Evolutionary conservation across 2,113 vertebrate species (phyloP).

Genomic region (Aepyceros melampus): DNA sequence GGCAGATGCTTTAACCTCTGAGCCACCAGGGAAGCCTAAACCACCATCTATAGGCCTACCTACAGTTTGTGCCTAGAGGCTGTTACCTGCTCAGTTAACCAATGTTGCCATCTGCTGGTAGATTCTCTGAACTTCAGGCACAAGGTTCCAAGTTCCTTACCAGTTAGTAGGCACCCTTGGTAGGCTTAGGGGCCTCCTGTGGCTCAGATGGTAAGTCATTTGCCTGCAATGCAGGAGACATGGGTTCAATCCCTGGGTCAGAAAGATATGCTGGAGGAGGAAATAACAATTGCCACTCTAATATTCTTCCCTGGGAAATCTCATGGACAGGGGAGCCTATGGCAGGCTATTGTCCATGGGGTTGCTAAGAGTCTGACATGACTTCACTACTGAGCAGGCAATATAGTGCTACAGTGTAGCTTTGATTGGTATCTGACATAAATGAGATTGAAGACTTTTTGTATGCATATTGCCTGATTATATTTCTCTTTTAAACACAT

Average conservation of each 20-base stretch:
- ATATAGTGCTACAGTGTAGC: background rate
- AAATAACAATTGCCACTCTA: background rate
- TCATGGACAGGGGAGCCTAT: background rate
- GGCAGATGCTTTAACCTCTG: no score
- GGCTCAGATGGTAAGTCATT: background rate
- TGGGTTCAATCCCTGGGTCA: background rate
- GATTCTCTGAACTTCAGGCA: conserved; percentile 27
- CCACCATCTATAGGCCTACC: rapidly evolving
- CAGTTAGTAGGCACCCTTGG: background rate
- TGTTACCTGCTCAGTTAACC: background rate
- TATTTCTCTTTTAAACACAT: background rate
- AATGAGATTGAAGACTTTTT: background rate
- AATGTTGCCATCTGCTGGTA: conserved; percentile 44
- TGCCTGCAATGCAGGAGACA: background rate
- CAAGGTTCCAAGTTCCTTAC: conserved; percentile 50
- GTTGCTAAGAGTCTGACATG: background rate
- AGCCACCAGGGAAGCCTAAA: no score
- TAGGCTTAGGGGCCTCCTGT: background rate
- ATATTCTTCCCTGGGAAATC: background rate
- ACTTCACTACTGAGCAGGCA: background rate
- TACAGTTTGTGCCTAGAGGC: background rate
- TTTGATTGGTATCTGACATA: background rate
- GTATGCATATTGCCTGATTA: background rate
- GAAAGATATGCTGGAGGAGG: background rate
- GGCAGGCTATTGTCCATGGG: background rate